Conservation (phyloP, 2,797 vertebrate species). For the Sciurus vulgaris region DNA sequence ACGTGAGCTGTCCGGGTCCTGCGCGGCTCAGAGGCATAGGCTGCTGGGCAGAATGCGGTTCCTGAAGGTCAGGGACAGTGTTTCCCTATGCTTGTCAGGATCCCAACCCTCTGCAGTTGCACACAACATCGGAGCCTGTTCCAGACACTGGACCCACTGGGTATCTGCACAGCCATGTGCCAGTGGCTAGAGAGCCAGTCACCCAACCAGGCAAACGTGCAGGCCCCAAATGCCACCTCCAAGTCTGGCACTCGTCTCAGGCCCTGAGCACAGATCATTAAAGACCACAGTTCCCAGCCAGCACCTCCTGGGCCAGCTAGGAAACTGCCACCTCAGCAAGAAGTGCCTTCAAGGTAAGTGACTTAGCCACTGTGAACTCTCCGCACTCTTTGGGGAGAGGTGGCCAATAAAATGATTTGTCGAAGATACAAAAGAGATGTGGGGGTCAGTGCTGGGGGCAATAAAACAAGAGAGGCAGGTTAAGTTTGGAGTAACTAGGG, state of each 20-base stretch:
- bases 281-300: background rate
- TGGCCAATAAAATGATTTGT: background rate
- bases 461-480: too few species aligned
- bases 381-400: background rate
- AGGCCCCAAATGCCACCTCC: too few species aligned
- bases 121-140: background rate
- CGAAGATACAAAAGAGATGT: background rate
- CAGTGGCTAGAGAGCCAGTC: background rate
- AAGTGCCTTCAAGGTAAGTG: background rate
- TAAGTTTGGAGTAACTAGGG: too few species aligned
- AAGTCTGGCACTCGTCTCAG: too few species aligned
- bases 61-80: background rate
- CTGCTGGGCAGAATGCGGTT: background rate
- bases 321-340: rapidly evolving
- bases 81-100: background rate
- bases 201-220: rapidly evolving
- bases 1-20: background rate
- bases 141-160: background rate
- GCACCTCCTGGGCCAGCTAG: background rate
- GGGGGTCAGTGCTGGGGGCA: background rate
- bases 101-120: too few species aligned
- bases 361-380: background rate
- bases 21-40: too few species aligned
- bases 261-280: background rate
- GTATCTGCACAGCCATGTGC: background rate